Conservation (phyloP, 2,797 vertebrate species). For the Phalloptychus januarius region DNA sequence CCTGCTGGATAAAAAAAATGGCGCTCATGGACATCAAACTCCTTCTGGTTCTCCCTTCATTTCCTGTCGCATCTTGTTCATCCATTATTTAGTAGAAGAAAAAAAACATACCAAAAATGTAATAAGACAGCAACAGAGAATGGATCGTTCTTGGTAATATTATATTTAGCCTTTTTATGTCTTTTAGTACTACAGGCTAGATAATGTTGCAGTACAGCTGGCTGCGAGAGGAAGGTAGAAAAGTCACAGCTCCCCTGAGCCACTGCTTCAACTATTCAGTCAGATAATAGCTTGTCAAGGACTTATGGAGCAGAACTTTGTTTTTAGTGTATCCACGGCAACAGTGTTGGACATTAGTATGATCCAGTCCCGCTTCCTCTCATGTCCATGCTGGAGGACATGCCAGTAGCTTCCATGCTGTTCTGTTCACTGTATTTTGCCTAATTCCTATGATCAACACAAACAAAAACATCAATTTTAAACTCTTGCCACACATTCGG, state of each 20-base stretch:
- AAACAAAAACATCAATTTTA: not conserved
- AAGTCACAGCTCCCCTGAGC: not conserved
- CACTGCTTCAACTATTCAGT: not conserved
- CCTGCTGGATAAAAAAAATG: constrained; percentile 1
- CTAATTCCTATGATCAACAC: not conserved
- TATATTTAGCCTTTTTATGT: not conserved
- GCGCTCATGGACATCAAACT: not conserved
- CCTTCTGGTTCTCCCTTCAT: not conserved
- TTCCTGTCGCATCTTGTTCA: constrained; percentile 1
- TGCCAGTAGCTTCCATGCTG: not conserved
- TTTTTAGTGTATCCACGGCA: not conserved
- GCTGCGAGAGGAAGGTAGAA: not conserved
- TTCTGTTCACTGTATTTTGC: not conserved
- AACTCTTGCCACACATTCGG: not conserved
- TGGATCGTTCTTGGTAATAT: not conserved
- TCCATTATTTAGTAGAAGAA: not conserved
- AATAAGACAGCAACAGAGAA: not conserved
- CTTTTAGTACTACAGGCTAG: not conserved
- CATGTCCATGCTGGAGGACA: not conserved
- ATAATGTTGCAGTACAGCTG: not conserved
- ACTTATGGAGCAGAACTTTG: not conserved
- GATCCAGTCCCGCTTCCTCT: not conserved
- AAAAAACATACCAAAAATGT: not conserved
- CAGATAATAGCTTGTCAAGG: not conserved
- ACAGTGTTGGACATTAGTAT: not conserved